A percentile compares a stretch with the other conserved stretches of the same genome.
Evolutionary conservation across 1,140 invertebrate species (phyloP).

Genomic region (Drosophila pachea): DNA sequence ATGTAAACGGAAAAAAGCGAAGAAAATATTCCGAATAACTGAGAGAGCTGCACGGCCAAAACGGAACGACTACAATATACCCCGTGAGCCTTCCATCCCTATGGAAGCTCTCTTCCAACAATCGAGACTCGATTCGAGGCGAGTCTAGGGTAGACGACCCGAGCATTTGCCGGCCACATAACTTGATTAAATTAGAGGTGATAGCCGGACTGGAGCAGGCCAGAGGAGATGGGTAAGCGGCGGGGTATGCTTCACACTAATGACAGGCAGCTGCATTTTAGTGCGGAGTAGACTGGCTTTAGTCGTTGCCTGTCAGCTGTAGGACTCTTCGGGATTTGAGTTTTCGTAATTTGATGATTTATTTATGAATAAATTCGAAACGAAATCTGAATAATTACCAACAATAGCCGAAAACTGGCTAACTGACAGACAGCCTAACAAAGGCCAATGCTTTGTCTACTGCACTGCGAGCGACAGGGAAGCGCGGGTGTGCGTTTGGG

Average conservation of each 20-base stretch:
- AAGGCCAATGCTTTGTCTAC: conserved; percentile 3
- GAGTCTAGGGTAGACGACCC: not conserved
- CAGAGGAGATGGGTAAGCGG: not conserved
- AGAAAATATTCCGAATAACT: conserved; percentile 5
- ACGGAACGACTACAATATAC: not conserved
- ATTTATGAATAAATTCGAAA: conserved; percentile 69
- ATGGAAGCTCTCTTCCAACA: too few species aligned
- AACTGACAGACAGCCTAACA: conserved; percentile 51
- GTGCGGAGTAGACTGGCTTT: conserved; percentile 33
- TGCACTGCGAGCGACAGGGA: not conserved
- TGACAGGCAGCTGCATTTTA: conserved; percentile 70
- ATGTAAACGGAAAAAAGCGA: conserved; percentile 4
- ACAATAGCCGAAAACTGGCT: conserved; percentile 42
- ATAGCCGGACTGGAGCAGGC: not conserved
- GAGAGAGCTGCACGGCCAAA: not conserved
- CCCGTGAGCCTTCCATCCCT: not conserved
- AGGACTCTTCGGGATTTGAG: conserved; percentile 54
- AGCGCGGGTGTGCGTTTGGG: not conserved
- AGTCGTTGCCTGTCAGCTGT: conserved; percentile 53
- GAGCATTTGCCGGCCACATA: conserved; percentile 44
- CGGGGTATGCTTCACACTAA: conserved; percentile 27
- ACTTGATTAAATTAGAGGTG: conserved; percentile 60
- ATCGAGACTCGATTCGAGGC: too few species aligned
- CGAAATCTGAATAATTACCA: conserved; percentile 70
- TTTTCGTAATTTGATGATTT: conserved; percentile 52